Evolutionary conservation across 1,140 invertebrate species (phyloP), one percentile per base, ranked within the genome.

Genomic region (Planococcus citri): DNA sequence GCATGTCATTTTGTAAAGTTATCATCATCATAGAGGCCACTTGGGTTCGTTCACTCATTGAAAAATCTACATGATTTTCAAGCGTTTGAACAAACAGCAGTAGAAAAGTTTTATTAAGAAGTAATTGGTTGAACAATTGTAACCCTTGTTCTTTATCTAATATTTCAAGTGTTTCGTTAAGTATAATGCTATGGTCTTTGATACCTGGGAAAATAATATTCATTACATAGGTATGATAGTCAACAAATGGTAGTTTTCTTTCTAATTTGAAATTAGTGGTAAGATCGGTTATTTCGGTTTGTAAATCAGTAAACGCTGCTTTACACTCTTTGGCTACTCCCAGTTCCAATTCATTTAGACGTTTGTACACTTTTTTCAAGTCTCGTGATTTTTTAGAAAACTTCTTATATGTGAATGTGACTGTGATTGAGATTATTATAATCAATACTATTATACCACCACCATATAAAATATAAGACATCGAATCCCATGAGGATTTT

Each of bases 1-100:
- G 96, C 88, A 99, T 96, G 77, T 96, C 95, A 75, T 94, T 95
- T 81, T 99, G 97, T 17, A 99, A 82, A 37, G 96, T 95, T n/a
- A 99, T 95, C 92, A 98, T 98, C 71, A 99, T 95, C 27, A 99
- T 82, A 24, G 95, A 97, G 33, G 97, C 97, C 27, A 99, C 96
- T 83, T 98, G 97, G 17, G 98, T 96, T 75, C 94, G 21, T 77
- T 94, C 92, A 74, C 90, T 82, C 85, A 93, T 93, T 24, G 87
- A 90, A 76, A 93, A 94, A 75, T 90, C 90, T 69, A 95, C 87
- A 84, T 99, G 98, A 73, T 91, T 92, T 81, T 99, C 97, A 74
- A 99, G 82, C 68, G 96, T 98, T 74, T 96, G 84, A 73, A 99
- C 97, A 79, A 99, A 98, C 38, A 97, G 84, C 68, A 98, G 81